phyloP scores from a whole-genome alignment of 2,113 vertebrate genomes.

The Indicator maculatus region DNA sequence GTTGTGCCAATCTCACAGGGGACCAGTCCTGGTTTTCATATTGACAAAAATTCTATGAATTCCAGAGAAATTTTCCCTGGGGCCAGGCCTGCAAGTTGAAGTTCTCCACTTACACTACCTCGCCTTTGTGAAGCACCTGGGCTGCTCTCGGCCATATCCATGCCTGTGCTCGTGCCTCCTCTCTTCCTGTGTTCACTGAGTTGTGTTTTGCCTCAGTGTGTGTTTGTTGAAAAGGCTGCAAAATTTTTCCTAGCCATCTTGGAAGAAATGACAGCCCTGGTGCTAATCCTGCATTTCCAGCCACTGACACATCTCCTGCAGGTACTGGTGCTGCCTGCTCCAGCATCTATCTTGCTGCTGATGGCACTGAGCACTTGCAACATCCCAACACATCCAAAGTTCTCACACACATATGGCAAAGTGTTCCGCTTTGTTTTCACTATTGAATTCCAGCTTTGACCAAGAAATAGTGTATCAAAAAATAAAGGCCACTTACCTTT shows the following conservation, averaged over 20 bases:
- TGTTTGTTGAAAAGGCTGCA: not conserved
- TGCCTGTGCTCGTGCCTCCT: not conserved
- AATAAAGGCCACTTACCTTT: not conserved
- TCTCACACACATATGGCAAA: rapidly evolving
- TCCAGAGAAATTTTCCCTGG: not conserved
- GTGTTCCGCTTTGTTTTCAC: not conserved
- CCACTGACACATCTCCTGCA: not conserved
- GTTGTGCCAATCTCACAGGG: not conserved
- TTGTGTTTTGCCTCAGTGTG: not conserved
- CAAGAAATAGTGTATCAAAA: not conserved
- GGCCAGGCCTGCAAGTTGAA: not conserved
- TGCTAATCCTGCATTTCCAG: not conserved
- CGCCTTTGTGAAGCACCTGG: not conserved
- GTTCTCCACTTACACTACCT: not conserved
- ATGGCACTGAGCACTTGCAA: rapidly evolving
- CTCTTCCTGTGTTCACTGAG: rapidly evolving
- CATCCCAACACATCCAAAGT: not conserved
- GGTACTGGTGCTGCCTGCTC: rapidly evolving
- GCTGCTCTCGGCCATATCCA: rapidly evolving
- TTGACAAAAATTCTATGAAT: not conserved
- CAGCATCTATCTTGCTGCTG: not conserved
- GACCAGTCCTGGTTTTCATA: not conserved
- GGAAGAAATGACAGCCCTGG: not conserved
- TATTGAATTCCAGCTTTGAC: not conserved
- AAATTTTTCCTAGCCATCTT: not conserved